Evolutionary conservation across 2,113 vertebrate genomes (phyloP).

Genomic region (Thunnus thynnus): DNA sequence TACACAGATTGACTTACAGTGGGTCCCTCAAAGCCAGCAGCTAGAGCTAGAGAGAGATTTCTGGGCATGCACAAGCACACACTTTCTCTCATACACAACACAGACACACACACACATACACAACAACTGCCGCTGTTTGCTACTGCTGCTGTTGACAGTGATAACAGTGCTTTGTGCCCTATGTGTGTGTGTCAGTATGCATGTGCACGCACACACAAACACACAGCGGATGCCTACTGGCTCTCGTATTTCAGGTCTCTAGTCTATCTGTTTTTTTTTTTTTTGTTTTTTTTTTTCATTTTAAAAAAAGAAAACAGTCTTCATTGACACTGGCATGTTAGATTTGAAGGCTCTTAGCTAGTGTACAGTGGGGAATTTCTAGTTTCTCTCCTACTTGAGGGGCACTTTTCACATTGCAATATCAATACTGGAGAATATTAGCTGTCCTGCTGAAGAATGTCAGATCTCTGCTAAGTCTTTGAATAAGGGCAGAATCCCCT

Average conservation of each 20-base stretch:
- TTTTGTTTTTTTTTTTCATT: conserved; percentile 31
- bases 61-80: conserved; percentile 49
- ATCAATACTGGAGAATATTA: conserved; percentile 76
- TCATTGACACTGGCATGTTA: conserved; percentile 82
- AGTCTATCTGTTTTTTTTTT: conserved; percentile 10
- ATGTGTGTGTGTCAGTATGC: conserved; percentile 40
- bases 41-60: conserved; percentile 42
- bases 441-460: conserved; percentile 73
- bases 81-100: conserved; percentile 60
- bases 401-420: conserved; percentile 83
- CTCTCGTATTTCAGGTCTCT: conserved; percentile 69
- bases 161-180: conserved; percentile 78
- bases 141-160: conserved; percentile 79
- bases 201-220: conserved; percentile 42
- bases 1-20: conserved; percentile 77
- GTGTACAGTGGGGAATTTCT: conserved; percentile 83
- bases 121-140: conserved; percentile 70
- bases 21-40: conserved; percentile 64
- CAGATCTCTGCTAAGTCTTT: conserved; percentile 49
- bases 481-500: conserved; percentile 49
- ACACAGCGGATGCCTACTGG: conserved; percentile 55
- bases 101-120: conserved; percentile 48
- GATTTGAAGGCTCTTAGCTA: conserved; percentile 80
- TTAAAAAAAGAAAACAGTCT: conserved; percentile 56
- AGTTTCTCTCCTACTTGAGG: conserved; percentile 84